phyloP scores from a whole-genome alignment of 2,113 vertebrate genomes.

The Morone chrysops region DNA sequence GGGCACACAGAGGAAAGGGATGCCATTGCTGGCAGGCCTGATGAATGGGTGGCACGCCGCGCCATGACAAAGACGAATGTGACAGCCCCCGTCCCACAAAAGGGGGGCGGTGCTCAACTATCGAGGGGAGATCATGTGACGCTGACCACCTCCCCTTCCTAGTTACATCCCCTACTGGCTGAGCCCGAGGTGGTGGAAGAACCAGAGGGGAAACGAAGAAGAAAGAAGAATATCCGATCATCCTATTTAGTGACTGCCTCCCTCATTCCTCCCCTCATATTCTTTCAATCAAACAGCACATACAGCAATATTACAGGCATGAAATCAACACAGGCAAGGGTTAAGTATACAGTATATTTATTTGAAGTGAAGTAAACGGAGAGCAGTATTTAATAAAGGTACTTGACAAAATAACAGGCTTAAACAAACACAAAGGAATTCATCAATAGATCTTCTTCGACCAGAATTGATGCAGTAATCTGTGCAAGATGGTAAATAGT shows the following conservation, averaged over 20 bases:
- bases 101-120: slow-evolving; percentile 78
- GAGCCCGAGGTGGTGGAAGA: slow-evolving; percentile 57
- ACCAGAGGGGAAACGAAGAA: slow-evolving; percentile 25
- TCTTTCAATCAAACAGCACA: slow-evolving; percentile 9
- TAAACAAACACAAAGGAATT: slow-evolving; percentile 69
- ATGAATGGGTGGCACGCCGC: slow-evolving; percentile 85
- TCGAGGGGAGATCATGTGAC: slow-evolving; percentile 75
- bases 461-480: slow-evolving; percentile 68
- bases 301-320: background rate
- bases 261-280: background rate
- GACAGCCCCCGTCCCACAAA: slow-evolving; percentile 80
- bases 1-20: slow-evolving; percentile 82
- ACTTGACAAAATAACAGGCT: slow-evolving; percentile 54
- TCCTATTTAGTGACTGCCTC: slow-evolving; percentile 17
- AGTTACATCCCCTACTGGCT: slow-evolving; percentile 61
- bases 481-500: slow-evolving; percentile 67
- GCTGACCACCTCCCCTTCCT: slow-evolving; percentile 69
- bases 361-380: slow-evolving; percentile 34
- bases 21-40: slow-evolving; percentile 85
- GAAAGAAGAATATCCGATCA: slow-evolving; percentile 45
- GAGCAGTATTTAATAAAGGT: slow-evolving; percentile 58
- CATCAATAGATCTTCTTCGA: slow-evolving; percentile 68
- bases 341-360: slow-evolving; percentile 4
- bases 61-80: slow-evolving; percentile 90
- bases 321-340: slow-evolving; percentile 2